These are phyloP conservation scores for Biston betularia DNA, from an alignment of 2,888 invertebrate species.

Conservation along the genomic window DNA sequence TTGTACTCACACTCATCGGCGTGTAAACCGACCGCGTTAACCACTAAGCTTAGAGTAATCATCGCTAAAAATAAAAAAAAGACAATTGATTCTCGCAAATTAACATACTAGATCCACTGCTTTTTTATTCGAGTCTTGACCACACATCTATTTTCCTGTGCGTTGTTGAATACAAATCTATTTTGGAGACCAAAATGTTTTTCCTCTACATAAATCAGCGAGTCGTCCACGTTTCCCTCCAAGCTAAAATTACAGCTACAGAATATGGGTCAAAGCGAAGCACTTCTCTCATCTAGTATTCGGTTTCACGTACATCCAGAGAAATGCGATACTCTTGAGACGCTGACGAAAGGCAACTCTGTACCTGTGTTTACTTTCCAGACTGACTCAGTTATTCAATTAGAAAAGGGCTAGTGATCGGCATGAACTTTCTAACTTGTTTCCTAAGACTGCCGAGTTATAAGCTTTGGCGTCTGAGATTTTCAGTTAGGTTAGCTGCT, in stretches of 20 bases:
- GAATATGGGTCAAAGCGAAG: background rate
- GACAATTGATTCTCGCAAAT: too few relatives aligned
- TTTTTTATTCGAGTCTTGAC: too few relatives aligned
- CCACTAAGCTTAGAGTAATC: too few relatives aligned
- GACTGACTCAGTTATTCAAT: background rate
- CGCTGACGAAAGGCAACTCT: background rate
- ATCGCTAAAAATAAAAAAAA: too few relatives aligned
- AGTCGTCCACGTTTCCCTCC: background rate
- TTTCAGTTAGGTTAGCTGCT: too few relatives aligned
- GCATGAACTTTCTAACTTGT: background rate
- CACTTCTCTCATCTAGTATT: conserved; percentile 12
- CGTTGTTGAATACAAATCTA: background rate
- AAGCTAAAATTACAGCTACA: background rate
- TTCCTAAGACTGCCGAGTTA: too few relatives aligned
- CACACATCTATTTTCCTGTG: background rate
- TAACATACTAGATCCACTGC: too few relatives aligned
- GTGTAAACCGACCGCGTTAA: too few relatives aligned
- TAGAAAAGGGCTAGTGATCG: background rate
- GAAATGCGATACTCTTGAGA: conserved; percentile 25
- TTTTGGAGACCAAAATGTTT: conserved; percentile 4
- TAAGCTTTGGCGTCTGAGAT: too few relatives aligned
- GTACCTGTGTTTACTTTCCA: background rate
- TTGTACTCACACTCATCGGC: too few relatives aligned
- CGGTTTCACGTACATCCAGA: conserved; percentile 5
- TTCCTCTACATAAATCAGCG: conserved; percentile 8